phyloP scores from a whole-genome alignment of 1,140 invertebrate genomes.

The Bombus huntii region DNA sequence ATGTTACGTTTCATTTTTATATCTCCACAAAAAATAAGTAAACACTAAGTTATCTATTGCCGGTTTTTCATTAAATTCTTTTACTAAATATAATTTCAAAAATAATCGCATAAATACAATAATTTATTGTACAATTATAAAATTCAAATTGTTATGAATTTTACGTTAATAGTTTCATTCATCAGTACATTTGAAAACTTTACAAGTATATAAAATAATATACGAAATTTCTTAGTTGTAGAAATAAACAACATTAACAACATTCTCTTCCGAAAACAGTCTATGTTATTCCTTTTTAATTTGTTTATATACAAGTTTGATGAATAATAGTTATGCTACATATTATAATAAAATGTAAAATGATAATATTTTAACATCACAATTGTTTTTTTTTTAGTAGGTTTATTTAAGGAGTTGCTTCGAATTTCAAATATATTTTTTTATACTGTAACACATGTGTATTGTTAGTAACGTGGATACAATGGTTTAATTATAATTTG shows the following conservation, averaged over 20 bases:
- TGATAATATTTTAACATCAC: neutral
- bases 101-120: neutral
- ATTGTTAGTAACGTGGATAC: constrained; percentile 38
- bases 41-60: neutral
- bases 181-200: neutral
- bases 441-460: constrained; percentile 36
- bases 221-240: neutral
- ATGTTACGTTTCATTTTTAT: neutral
- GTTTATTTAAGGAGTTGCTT: constrained; percentile 9
- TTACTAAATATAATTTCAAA: neutral
- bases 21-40: too few species aligned
- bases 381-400: neutral
- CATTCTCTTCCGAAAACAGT: neutral
- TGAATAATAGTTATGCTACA: neutral
- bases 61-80: neutral
- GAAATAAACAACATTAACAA: neutral
- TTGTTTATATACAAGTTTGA: constrained; percentile 29
- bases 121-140: neutral
- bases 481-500: constrained; percentile 23
- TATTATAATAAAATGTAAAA: neutral
- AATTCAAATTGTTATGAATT: neutral
- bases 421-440: constrained; percentile 21
- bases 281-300: neutral
- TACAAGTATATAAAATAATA: neutral
- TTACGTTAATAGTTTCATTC: neutral